Evolutionary conservation across 2,888 invertebrate genomes (phyloP).

Genomic region (Axea sp.): DNA sequence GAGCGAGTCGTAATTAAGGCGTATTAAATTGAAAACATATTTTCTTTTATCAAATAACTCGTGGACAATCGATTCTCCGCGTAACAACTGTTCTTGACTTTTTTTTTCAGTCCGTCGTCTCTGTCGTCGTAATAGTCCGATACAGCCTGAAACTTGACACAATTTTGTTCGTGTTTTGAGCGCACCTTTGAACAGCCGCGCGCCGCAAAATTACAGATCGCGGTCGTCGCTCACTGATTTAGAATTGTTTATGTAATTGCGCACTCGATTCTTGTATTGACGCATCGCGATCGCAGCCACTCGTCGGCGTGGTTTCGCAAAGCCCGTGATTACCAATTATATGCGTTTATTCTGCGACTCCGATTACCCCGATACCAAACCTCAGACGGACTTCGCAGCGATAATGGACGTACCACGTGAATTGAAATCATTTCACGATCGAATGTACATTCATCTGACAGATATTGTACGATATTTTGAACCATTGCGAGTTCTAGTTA

Average conservation of each 20-base stretch:
- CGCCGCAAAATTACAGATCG: conserved; percentile 54
- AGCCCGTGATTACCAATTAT: conserved; percentile 71
- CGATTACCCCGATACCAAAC: conserved; percentile 67
- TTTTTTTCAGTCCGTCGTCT: too few species aligned
- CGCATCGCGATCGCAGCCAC: conserved; percentile 34
- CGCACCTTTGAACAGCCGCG: conserved; percentile 31
- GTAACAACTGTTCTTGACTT: too few species aligned
- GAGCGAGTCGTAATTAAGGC: too few species aligned
- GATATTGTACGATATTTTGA: conserved; percentile 2
- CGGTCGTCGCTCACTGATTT: conserved; percentile 49
- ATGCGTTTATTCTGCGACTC: conserved; percentile 66
- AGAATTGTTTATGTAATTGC: conserved; percentile 58
- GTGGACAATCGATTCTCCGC: too few species aligned
- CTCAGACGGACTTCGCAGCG: conserved; percentile 50
- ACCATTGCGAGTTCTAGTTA: neutral
- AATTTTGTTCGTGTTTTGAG: conserved; percentile 10
- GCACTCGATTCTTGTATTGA: conserved; percentile 50
- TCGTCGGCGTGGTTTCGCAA: conserved; percentile 39
- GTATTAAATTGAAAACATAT: too few species aligned
- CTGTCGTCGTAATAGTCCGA: too few species aligned
- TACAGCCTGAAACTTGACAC: conserved; percentile 52
- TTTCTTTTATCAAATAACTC: too few species aligned
- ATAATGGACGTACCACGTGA: conserved; percentile 14
- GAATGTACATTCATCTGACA: conserved; percentile 2
- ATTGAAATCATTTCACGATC: conserved; percentile 14